Percentiles rank a stretch among this genome's conserved stretches.
Evolutionary conservation across 2,797 vertebrate genomes (phyloP).

Genomic region (Lepidocolaptes lacrymiger): DNA sequence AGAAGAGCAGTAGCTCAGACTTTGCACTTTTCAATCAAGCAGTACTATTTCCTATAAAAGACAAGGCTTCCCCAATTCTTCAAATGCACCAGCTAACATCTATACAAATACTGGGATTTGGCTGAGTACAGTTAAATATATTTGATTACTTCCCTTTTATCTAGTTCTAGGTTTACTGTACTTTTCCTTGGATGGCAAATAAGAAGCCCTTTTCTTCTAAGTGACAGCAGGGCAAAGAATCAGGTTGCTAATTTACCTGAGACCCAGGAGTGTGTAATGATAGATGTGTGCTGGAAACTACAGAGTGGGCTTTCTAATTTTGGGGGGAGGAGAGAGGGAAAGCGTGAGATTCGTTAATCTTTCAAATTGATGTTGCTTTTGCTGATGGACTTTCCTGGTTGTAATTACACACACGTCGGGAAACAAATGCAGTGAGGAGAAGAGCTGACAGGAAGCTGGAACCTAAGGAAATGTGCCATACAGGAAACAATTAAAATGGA

Average conservation of each 20-base stretch:
- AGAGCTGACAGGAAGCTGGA: background rate
- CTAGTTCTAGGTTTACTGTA: constrained; percentile 65
- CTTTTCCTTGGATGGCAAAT: constrained; percentile 69
- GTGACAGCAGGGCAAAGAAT: constrained; percentile 67
- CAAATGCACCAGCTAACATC: background rate
- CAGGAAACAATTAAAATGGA: constrained; percentile 3
- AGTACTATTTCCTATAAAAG: background rate
- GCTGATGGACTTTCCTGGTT: constrained; percentile 22
- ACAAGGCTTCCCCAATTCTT: background rate
- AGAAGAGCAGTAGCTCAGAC: background rate
- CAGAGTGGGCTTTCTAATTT: constrained; percentile 54
- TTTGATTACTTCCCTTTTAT: constrained; percentile 67
- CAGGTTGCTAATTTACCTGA: constrained; percentile 75
- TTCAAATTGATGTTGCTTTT: constrained; percentile 17
- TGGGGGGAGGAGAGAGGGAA: constrained; percentile 7
- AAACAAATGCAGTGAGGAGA: background rate
- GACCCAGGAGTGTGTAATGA: constrained; percentile 58
- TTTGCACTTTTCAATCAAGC: background rate
- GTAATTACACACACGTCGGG: constrained; percentile 42
- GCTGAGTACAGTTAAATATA: constrained; percentile 55
- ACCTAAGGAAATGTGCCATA: background rate
- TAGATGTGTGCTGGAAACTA: constrained; percentile 62
- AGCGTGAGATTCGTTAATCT: constrained; percentile 56
- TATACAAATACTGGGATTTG: constrained; percentile 55
- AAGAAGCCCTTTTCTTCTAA: constrained; percentile 75